Conservation (phyloP, 2,113 vertebrate species). For the Indri indri region DNA sequence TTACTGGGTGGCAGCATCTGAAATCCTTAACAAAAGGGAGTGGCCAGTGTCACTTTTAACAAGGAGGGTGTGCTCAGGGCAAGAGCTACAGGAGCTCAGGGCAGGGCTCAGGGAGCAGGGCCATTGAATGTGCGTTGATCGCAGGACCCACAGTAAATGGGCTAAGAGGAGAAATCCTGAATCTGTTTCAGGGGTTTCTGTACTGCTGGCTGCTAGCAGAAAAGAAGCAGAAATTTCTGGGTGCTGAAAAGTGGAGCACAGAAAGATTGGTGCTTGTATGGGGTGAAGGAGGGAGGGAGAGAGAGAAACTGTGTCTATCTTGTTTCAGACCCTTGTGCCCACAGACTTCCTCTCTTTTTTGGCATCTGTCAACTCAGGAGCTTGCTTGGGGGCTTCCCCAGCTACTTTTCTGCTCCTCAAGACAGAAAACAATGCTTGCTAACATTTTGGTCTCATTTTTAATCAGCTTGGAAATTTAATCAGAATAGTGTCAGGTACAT, state of each 20-base stretch:
- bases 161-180: background rate
- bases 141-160: background rate
- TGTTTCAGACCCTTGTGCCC: background rate
- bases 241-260: background rate
- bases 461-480: slow-evolving; percentile 49
- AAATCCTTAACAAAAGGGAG: background rate
- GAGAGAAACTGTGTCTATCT: background rate
- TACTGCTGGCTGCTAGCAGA: background rate
- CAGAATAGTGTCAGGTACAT: slow-evolving; percentile 31
- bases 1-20: background rate
- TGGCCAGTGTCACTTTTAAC: background rate
- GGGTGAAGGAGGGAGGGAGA: background rate
- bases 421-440: background rate
- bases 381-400: background rate
- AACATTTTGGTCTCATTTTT: slow-evolving; percentile 55
- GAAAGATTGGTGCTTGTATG: background rate
- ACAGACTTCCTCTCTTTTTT: background rate
- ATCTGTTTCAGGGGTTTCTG: slow-evolving; percentile 1
- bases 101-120: background rate
- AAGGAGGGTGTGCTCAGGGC: background rate
- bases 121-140: background rate
- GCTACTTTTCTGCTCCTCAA: background rate
- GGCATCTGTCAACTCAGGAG: background rate
- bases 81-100: background rate
- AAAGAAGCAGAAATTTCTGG: slow-evolving; percentile 33